A percentile compares a stretch with the other conserved stretches of the same genome.
phyloP scores from a whole-genome alignment of 1,140 invertebrate species.

The Homalodisca vitripennis region DNA sequence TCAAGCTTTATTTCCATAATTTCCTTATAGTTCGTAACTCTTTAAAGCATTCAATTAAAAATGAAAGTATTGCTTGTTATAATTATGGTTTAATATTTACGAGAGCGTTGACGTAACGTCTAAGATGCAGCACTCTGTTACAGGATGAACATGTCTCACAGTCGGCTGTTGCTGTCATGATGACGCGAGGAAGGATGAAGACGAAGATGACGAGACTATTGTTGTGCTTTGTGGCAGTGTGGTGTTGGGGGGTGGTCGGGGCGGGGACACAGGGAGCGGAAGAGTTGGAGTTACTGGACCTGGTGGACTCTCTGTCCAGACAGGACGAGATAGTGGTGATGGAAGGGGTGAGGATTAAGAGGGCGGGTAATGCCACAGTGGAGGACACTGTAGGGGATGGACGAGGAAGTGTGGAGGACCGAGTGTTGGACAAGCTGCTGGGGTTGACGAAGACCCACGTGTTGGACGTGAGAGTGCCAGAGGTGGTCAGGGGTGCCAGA shows the following conservation, averaged over 20 bases:
- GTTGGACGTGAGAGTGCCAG: constrained; percentile 20
- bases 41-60: too few relatives aligned
- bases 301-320: background rate
- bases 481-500: constrained; percentile 24
- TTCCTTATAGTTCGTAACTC: too few relatives aligned
- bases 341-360: background rate
- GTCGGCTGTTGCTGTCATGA: background rate
- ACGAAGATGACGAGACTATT: background rate
- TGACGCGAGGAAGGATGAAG: too few relatives aligned
- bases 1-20: too few relatives aligned
- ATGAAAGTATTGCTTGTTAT: too few relatives aligned
- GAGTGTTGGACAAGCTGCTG: constrained; percentile 16
- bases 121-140: too few relatives aligned
- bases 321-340: background rate
- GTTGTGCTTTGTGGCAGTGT: background rate
- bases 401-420: background rate
- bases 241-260: background rate
- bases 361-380: background rate
- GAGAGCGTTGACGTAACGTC: too few relatives aligned
- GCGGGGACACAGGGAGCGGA: background rate
- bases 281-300: background rate
- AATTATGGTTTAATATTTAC: too few relatives aligned
- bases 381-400: background rate
- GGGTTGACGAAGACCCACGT: constrained; percentile 22
- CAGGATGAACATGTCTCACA: too few relatives aligned